These are phyloP conservation scores for Echeneis naucrates DNA, from an alignment of 2,797 vertebrate genomes.

Conservation along the genomic window DNA sequence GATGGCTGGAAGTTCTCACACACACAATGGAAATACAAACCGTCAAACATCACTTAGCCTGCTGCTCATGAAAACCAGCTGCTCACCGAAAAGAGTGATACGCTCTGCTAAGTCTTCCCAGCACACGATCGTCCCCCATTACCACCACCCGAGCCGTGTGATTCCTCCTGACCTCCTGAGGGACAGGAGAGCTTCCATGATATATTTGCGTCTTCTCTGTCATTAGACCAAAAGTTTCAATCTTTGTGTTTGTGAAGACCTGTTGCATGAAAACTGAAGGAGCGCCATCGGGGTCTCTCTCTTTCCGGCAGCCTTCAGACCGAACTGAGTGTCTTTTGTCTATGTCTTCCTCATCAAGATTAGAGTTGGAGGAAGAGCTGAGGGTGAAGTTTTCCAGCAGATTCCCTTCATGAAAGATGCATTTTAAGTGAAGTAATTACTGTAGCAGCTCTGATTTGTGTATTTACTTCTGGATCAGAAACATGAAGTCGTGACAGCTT, in stretches of 20 bases:
- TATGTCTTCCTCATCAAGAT: slow-evolving; percentile 65
- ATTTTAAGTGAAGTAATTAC: background rate
- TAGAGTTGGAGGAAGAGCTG: slow-evolving; percentile 29
- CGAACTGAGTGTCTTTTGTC: slow-evolving; percentile 73
- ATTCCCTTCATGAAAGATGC: slow-evolving; percentile 79
- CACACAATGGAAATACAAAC: background rate
- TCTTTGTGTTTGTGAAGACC: slow-evolving; percentile 72
- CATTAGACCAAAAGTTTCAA: slow-evolving; percentile 74
- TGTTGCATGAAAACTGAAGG: slow-evolving; percentile 72
- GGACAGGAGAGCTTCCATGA: slow-evolving; percentile 32
- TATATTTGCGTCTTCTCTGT: slow-evolving; percentile 65
- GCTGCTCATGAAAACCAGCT: background rate
- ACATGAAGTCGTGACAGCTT: background rate
- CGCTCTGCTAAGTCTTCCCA: slow-evolving; percentile 87
- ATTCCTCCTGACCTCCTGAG: slow-evolving; percentile 63
- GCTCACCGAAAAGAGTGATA: slow-evolving; percentile 85
- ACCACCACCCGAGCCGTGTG: slow-evolving; percentile 87
- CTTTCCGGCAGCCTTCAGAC: slow-evolving; percentile 86
- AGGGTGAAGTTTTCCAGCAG: slow-evolving; percentile 84
- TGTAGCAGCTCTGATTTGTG: background rate
- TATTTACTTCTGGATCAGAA: background rate
- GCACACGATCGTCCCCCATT: slow-evolving; percentile 88
- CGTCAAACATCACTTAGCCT: background rate
- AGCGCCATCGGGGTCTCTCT: slow-evolving; percentile 29
- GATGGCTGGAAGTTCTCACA: background rate